Conservation (phyloP, 2,888 invertebrate species). For the Pyrocoelia pectoralis region DNA sequence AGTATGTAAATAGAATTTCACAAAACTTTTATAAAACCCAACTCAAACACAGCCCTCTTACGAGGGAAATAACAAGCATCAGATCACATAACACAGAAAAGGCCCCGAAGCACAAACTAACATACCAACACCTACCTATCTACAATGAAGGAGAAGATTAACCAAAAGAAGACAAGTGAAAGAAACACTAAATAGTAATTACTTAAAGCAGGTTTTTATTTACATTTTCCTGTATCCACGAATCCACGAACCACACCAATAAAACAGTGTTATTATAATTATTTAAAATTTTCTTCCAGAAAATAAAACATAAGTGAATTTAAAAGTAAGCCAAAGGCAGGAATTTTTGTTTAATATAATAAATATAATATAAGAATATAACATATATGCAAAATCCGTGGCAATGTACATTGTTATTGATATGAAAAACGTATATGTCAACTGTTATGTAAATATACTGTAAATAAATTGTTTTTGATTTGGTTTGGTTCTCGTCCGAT, state of each 20-base stretch:
- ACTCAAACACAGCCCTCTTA: not conserved
- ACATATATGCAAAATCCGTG: too few species aligned
- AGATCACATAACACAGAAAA: not conserved
- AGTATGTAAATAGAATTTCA: not conserved
- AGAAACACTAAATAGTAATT: not conserved
- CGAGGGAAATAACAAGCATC: not conserved
- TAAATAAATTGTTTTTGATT: constrained; percentile 1
- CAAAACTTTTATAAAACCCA: not conserved
- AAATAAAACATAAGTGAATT: too few species aligned
- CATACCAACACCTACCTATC: not conserved
- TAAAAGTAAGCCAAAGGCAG: too few species aligned
- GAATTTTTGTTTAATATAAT: too few species aligned
- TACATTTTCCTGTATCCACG: too few species aligned
- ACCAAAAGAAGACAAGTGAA: not conserved
- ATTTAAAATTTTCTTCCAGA: too few species aligned
- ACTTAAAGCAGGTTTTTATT: too few species aligned
- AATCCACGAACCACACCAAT: too few species aligned
- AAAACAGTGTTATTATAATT: too few species aligned
- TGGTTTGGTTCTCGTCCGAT: constrained; percentile 5
- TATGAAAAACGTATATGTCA: too few species aligned
- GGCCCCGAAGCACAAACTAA: not conserved
- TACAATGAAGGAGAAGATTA: not conserved
- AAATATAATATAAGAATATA: too few species aligned
- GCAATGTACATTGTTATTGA: too few species aligned
- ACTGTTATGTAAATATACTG: not conserved